A percentile compares a stretch with the other conserved stretches of the same genome.
Conservation (phyloP, 2,888 invertebrate species). For the Noctua janthe region DNA sequence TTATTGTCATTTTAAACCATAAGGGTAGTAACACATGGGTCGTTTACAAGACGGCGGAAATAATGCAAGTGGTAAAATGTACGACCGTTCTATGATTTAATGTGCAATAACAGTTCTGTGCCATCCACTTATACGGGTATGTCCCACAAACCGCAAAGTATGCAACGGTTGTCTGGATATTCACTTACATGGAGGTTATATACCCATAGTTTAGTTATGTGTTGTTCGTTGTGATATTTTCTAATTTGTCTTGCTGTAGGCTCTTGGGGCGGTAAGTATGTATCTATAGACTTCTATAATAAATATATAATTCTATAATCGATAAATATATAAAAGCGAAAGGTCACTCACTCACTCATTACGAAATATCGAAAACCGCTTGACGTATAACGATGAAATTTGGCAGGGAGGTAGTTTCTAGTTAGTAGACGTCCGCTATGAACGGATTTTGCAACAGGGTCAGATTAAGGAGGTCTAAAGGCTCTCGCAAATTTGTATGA, state of each 20-base stretch:
- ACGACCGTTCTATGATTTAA: constrained; percentile 57
- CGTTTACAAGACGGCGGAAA: constrained; percentile 58
- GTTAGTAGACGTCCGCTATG: no score
- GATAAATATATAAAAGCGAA: no score
- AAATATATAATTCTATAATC: no score
- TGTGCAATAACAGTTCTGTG: constrained; percentile 58
- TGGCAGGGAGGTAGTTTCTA: no score
- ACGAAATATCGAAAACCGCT: no score
- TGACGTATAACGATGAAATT: no score
- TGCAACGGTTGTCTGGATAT: constrained; percentile 46
- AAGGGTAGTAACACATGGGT: constrained; percentile 55
- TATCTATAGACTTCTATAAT: no score
- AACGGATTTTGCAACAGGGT: no score
- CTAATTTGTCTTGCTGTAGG: not conserved
- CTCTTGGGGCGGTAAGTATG: not conserved
- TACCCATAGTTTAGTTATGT: not conserved
- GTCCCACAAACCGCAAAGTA: constrained; percentile 48
- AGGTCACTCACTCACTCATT: no score
- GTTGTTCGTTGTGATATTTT: no score
- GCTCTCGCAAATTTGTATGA: no score
- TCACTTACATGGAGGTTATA: constrained; percentile 12
- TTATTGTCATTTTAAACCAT: constrained; percentile 61
- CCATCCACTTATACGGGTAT: constrained; percentile 51
- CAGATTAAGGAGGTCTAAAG: no score
- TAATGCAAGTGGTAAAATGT: constrained; percentile 53